These are phyloP conservation scores for Meda fulgida DNA, from an alignment of 2,797 vertebrate genomes.

Conservation along the genomic window DNA sequence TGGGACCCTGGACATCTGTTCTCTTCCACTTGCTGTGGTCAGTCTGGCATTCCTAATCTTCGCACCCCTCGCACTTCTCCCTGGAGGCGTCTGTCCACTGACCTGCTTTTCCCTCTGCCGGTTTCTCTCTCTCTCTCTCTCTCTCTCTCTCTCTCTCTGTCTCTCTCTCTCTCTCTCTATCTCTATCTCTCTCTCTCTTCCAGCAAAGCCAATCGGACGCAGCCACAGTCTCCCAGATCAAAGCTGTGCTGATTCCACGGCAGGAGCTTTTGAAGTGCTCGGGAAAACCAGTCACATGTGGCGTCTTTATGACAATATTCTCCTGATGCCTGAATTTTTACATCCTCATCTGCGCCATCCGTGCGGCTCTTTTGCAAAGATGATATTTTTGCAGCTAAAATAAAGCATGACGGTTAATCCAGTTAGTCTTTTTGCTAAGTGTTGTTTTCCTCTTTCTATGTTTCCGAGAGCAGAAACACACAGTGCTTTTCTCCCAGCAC, in stretches of 20 bases:
- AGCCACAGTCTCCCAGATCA: conserved; percentile 32
- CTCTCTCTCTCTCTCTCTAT: conserved; percentile 5
- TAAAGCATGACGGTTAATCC: conserved; percentile 62
- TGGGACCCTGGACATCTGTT: conserved; percentile 63
- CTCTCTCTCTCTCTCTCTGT: background rate
- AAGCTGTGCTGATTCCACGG: conserved; percentile 30
- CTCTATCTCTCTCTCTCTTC: background rate
- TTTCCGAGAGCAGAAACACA: conserved; percentile 40
- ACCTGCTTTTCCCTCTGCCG: conserved; percentile 37
- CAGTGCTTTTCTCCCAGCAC: conserved; percentile 46
- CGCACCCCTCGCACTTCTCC: background rate
- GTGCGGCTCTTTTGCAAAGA: conserved; percentile 23
- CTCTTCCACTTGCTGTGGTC: conserved; percentile 49
- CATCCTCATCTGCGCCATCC: conserved; percentile 32
- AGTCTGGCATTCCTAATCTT: conserved; percentile 55
- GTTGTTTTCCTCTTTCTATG: conserved; percentile 46
- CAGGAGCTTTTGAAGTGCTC: conserved; percentile 39
- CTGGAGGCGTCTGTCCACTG: conserved; percentile 38
- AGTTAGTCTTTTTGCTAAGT: conserved; percentile 50
- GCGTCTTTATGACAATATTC: conserved; percentile 32
- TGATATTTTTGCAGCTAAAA: conserved; percentile 53
- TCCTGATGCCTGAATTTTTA: conserved; percentile 43
- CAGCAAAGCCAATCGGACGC: conserved; percentile 36
- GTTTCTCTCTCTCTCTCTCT: background rate
- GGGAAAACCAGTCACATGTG: conserved; percentile 26